Evolutionary conservation across 2,113 vertebrate genomes (phyloP).

Genomic region (Cyprinodon brontotheroides): DNA sequence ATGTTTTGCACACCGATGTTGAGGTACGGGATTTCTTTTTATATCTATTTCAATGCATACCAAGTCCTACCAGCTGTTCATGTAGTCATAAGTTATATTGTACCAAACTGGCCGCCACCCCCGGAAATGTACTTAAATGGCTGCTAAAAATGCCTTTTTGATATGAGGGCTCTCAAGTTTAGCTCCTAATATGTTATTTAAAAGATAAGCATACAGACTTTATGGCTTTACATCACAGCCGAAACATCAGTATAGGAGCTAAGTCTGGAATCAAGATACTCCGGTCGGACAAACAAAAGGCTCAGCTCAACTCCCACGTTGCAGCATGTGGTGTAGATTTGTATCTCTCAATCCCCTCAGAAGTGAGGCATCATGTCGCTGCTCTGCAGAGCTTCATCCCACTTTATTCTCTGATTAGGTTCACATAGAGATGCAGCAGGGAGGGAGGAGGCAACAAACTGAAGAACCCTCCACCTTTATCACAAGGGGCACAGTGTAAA

Average conservation of each 20-base stretch:
- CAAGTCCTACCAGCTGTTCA: background rate
- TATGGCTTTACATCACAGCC: conserved; percentile 39
- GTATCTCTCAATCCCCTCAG: conserved; percentile 45
- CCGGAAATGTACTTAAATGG: too few relatives aligned
- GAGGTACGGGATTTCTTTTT: too few relatives aligned
- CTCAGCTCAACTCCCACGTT: conserved; percentile 59
- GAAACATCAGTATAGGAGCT: conserved; percentile 39
- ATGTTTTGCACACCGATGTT: too few relatives aligned
- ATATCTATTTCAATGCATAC: too few relatives aligned
- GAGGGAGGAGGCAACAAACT: conserved; percentile 60
- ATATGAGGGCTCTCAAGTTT: background rate
- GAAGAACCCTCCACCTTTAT: conserved; percentile 65
- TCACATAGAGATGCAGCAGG: conserved; percentile 63
- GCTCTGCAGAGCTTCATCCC: conserved; percentile 61
- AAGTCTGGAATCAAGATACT: conserved; percentile 61
- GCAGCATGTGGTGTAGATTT: conserved; percentile 50
- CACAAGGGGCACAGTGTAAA: conserved; percentile 58
- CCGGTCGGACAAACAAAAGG: conserved; percentile 74
- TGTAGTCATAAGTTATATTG: background rate
- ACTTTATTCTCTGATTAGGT: conserved; percentile 67
- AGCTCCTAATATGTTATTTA: conserved; percentile 2
- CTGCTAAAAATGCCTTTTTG: background rate
- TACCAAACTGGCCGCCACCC: too few relatives aligned
- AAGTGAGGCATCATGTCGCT: conserved; percentile 58
- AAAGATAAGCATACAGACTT: conserved; percentile 8